Evolutionary conservation across 2,113 vertebrate genomes (phyloP).

Genomic region (Oceanodroma tethys): DNA sequence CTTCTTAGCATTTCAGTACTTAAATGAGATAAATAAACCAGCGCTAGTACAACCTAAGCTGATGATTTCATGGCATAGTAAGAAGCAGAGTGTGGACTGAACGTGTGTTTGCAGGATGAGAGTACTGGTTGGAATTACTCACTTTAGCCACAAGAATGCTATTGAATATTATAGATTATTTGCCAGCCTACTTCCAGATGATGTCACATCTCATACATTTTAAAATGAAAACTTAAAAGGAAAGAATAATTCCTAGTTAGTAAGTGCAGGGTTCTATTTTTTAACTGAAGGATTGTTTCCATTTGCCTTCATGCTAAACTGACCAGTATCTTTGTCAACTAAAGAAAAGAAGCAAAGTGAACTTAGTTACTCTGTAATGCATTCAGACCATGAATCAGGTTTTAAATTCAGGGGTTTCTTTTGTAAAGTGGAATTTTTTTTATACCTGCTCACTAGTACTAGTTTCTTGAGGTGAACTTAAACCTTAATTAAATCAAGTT

Average conservation of each 20-base stretch:
- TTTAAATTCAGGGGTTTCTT: background rate
- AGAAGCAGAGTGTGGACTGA: background rate
- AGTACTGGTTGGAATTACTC: background rate
- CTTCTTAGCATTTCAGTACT: background rate
- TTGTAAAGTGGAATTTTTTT: background rate
- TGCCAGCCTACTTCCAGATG: background rate
- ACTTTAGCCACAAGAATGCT: background rate
- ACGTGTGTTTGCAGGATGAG: background rate
- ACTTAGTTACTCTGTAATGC: background rate
- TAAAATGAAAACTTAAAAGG: background rate
- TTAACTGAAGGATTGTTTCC: conserved; percentile 11
- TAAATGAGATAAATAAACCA: background rate
- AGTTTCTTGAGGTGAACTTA: background rate
- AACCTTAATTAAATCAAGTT: conserved; percentile 32
- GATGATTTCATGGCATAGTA: background rate
- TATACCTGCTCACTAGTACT: background rate
- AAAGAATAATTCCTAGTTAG: background rate
- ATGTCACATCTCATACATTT: background rate
- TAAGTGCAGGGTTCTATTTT: background rate
- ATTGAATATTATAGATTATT: background rate
- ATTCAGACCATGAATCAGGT: background rate
- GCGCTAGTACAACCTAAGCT: background rate
- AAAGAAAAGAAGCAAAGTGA: conserved; percentile 17
- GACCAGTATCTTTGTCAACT: conserved; percentile 9
- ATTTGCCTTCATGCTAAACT: background rate